These are phyloP conservation scores for Epizoanthus illoricatus DNA, from an alignment of 92 coral and sea anemone genomes.

Conservation along the genomic window DNA sequence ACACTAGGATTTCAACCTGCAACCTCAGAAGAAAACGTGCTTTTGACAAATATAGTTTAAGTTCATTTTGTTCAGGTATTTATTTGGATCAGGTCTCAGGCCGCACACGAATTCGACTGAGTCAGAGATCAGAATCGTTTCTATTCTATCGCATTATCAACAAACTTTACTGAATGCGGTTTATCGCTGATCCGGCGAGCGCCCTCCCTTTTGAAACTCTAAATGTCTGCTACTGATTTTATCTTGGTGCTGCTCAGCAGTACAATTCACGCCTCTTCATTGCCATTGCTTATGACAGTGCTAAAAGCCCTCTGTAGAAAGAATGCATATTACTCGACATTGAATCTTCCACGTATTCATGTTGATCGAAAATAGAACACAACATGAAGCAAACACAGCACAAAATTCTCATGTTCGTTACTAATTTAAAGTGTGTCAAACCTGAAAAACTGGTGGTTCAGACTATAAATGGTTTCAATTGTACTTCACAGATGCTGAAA, in stretches of 20 bases:
- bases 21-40: too few relatives aligned
- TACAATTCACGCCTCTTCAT: neutral
- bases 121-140: conserved; percentile 1
- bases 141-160: conserved; percentile 16
- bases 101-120: conserved; percentile 18
- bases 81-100: neutral
- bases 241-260: conserved; percentile 15
- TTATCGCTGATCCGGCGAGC: neutral
- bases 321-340: neutral
- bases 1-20: too few relatives aligned
- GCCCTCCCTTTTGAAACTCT: conserved; percentile 2
- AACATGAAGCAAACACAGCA: neutral
- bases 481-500: conserved; percentile 18
- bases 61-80: neutral
- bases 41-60: neutral
- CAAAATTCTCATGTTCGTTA: too few relatives aligned
- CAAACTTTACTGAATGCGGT: neutral
- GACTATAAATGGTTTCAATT: neutral
- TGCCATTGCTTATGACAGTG: conserved; percentile 31
- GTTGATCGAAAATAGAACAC: too few relatives aligned
- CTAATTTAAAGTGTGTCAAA: too few relatives aligned
- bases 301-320: conserved; percentile 31
- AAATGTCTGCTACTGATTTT: conserved; percentile 30
- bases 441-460: too few relatives aligned
- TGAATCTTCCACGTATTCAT: neutral